Evolutionary conservation across 2,797 vertebrate genomes (phyloP).

Genomic region (Glyptemys insculpta): DNA sequence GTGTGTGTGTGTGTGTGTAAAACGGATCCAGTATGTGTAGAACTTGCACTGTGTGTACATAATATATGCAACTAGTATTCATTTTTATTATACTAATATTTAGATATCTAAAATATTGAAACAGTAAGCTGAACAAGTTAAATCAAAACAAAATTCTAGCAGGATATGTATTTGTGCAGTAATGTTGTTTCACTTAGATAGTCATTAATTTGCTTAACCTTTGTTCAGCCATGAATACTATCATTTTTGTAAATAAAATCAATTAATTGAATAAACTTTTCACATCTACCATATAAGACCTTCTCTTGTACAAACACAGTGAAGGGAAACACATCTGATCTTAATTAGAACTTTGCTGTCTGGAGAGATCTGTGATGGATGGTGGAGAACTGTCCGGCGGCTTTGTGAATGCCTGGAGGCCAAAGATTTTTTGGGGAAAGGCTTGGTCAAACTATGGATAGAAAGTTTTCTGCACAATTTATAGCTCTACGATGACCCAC

Average conservation of each 20-base stretch:
- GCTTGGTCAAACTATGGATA: neutral
- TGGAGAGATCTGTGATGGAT: neutral
- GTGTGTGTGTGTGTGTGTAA: neutral
- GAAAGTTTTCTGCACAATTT: neutral
- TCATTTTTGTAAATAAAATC: conserved; percentile 1
- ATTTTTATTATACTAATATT: fast-evolving
- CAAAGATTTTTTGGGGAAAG: neutral
- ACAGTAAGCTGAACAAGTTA: neutral
- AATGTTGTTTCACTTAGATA: conserved; percentile 44
- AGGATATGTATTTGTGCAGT: neutral
- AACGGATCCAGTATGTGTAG: neutral
- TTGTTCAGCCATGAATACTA: conserved; percentile 11
- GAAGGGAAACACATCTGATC: neutral
- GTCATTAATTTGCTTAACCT: conserved; percentile 40
- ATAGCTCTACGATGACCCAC: neutral
- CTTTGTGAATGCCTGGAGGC: neutral
- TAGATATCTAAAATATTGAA: neutral
- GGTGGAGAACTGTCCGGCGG: neutral
- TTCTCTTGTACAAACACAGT: neutral
- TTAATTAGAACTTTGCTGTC: neutral
- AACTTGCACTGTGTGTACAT: neutral
- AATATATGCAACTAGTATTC: fast-evolving
- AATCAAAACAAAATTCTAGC: neutral
- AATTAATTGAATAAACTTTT: neutral
- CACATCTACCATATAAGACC: neutral